Percentiles rank a stretch among this genome's conserved stretches.
phyloP scores from a whole-genome alignment of 2,888 invertebrate genomes.

The Pegoplata infirma region DNA sequence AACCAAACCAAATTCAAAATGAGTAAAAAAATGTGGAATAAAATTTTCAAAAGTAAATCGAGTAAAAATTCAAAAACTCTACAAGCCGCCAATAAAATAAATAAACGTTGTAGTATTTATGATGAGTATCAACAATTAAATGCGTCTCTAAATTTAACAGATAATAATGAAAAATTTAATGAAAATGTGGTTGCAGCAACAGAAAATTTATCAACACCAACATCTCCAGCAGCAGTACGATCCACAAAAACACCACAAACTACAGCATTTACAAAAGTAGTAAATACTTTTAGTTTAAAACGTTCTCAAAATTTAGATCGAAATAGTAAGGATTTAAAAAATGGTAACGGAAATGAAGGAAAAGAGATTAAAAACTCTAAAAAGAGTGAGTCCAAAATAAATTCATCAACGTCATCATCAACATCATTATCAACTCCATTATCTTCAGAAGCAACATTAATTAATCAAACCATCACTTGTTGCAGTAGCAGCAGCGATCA shows the following conservation, averaged over 20 bases:
- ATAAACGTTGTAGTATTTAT: conserved; percentile 73
- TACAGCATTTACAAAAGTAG: conserved; percentile 49
- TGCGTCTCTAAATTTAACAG: conserved; percentile 64
- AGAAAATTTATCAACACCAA: not conserved
- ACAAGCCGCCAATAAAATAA: conserved; percentile 64
- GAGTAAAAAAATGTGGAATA: conserved; percentile 78
- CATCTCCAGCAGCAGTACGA: not conserved
- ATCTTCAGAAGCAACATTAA: conserved; percentile 38
- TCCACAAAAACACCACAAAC: conserved; percentile 27
- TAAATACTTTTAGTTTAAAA: conserved; percentile 47
- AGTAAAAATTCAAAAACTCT: conserved; percentile 68
- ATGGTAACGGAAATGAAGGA: conserved; percentile 24
- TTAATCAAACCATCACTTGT: conserved; percentile 24
- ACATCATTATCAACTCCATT: conserved; percentile 10
- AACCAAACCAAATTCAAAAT: too few relatives aligned
- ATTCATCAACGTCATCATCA: conserved; percentile 45
- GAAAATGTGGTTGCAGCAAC: conserved; percentile 49
- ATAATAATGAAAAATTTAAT: conserved; percentile 56
- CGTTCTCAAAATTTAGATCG: conserved; percentile 42
- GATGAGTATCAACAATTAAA: conserved; percentile 74
- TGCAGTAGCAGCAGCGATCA: too few relatives aligned
- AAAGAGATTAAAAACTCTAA: conserved; percentile 26
- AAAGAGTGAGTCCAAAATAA: conserved; percentile 46
- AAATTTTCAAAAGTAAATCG: conserved; percentile 76
- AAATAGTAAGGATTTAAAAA: conserved; percentile 24